Evolutionary conservation across 2,113 vertebrate genomes (phyloP), one percentile per base, ranked within the genome.

Genomic region (Microtus oregoni): DNA sequence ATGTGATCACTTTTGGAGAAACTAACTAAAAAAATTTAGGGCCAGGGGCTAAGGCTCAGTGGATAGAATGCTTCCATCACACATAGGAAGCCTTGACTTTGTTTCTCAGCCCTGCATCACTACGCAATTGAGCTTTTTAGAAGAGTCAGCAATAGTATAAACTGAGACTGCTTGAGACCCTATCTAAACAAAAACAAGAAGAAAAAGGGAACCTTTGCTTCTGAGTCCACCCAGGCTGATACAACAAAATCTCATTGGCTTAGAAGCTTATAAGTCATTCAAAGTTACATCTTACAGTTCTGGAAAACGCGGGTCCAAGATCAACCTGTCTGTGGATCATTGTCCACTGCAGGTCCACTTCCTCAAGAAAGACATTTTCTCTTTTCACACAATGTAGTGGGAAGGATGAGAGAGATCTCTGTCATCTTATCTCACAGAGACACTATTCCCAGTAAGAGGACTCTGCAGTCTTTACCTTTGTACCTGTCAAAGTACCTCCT

Each of bases 21-120:
- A 89, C 4, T 85, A 44, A 85, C 55, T 83, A 73, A 38, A 44
- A 3, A 79, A 83, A 89, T 67, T 89, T 87, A 90, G 9, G 8
- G 5, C 15, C 61, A 19, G 15, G 28, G 8, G 9, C 65, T 20
- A 28, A 20, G 28, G 61, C 2, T 30, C 61, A 19, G 3, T 44
- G 26, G 26, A 9, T 32, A 86, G 24, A 86, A 20, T 68, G 8
- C 2, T 86, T 68, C 3, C 5, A 47, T 13, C 12, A 47, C 4
- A 47, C 8, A 47, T 17, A 47, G 20, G 26, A 35, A 68, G 30
- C 14, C 61, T 47, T 1, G 10, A 7, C 32, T 20, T 22, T 68
- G 63, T 50, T 22, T 32, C 19, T 10, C 35, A 68, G 17, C 28
- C 8, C 17, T 67, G 8, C 9, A 13, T 14, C 22, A 10, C 26